Conservation (phyloP, 2,888 invertebrate species). For the Cartodere bifasciata region DNA sequence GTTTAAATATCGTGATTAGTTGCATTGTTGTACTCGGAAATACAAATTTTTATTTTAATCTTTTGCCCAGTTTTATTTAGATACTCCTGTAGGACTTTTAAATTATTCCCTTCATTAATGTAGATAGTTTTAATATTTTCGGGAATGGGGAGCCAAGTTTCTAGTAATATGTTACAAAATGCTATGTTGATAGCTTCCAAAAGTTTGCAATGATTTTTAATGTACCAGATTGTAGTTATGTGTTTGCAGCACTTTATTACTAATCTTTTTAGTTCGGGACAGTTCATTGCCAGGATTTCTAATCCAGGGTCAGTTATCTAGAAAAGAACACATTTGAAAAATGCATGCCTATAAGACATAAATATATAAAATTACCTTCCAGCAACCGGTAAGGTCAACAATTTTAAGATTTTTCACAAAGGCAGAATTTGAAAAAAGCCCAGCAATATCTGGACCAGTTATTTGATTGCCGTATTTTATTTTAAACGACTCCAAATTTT, state of each 20-base stretch:
- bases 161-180: constrained; percentile 6
- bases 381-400: constrained; percentile 10
- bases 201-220: constrained; percentile 5
- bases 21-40: constrained; percentile 8
- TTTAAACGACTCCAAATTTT: constrained; percentile 6
- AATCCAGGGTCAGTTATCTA: constrained; percentile 7
- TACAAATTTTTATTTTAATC: constrained; percentile 6
- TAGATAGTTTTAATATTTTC: constrained; percentile 3
- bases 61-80: constrained; percentile 1
- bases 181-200: constrained; percentile 7
- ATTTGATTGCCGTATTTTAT: constrained; percentile 9
- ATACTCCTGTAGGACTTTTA: constrained; percentile 2
- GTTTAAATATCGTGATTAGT: too few species aligned
- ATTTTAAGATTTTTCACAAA: constrained; percentile 7
- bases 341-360: constrained; percentile 1
- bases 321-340: background rate
- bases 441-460: constrained; percentile 5
- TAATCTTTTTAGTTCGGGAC: constrained; percentile 7
- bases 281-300: constrained; percentile 5
- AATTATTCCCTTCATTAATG: constrained; percentile 7
- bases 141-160: constrained; percentile 5
- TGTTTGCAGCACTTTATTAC: constrained; percentile 9
- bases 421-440: constrained; percentile 1
- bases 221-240: constrained; percentile 6
- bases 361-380: constrained; percentile 8